These are phyloP conservation scores for Epinotia nisella DNA, from an alignment of 2,888 invertebrate genomes.

Conservation along the genomic window DNA sequence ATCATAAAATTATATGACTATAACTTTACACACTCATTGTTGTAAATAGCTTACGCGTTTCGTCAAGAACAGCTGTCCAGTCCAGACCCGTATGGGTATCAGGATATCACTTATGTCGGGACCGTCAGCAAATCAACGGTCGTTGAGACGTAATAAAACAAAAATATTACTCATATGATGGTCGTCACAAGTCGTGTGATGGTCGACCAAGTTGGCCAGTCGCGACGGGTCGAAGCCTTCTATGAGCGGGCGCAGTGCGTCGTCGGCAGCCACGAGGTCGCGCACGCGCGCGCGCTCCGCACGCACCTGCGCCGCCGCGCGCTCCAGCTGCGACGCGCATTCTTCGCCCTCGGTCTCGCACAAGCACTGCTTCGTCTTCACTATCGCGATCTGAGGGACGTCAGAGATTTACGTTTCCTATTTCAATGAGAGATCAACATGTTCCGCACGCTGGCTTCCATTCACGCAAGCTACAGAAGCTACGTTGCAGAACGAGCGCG, in stretches of 20 bases:
- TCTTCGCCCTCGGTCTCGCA: constrained; percentile 68
- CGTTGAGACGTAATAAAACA: neutral
- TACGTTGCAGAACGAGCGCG: neutral
- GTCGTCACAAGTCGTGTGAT: constrained; percentile 37
- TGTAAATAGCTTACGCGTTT: neutral
- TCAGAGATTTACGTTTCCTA: neutral
- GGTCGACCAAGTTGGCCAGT: constrained; percentile 11
- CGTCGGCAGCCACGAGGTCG: constrained; percentile 63
- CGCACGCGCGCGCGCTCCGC: constrained; percentile 65
- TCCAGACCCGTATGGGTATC: no score
- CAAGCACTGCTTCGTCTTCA: constrained; percentile 69
- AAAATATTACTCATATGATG: constrained; percentile 46
- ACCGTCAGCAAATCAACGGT: no score
- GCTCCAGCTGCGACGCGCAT: constrained; percentile 60
- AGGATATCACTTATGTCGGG: no score
- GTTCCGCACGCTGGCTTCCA: neutral
- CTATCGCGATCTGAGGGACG: constrained; percentile 67
- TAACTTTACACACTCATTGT: no score
- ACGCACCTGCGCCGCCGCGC: constrained; percentile 61
- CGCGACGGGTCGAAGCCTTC: constrained; percentile 48
- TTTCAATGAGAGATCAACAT: no score
- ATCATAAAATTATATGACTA: no score
- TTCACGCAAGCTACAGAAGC: neutral
- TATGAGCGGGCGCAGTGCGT: constrained; percentile 54
- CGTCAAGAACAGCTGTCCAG: no score